Base-by-base conservation (phyloP, 1,140 invertebrate genomes). In the Drosophila pseudoobscura region DNA sequence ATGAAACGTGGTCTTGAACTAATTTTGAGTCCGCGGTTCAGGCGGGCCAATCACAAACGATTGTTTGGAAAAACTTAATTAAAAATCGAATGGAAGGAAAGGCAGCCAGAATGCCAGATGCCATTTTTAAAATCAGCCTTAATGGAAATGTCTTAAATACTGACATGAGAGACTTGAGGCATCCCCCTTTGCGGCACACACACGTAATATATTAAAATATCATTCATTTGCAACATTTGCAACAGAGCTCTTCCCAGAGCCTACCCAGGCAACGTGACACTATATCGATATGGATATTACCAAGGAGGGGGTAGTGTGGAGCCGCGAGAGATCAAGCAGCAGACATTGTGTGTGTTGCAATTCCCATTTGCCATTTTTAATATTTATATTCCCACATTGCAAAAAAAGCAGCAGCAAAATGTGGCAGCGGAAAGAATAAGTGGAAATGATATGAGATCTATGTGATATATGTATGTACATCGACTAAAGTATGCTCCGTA, bases 281-380 rank as follows among this genome's bases (percentile, higher is more conserved):
- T 44, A 61, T 62, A 66, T 39, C 15, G 29, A 70, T 54, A 75
- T 68, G 55, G 29, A 75, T 75, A 59, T 45, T 54, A 55, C 1
- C n/a, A 22, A 44, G 3, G 11, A 22, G 13, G 6, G 13, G 39
- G 9, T n/a, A n/a, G 8, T 8, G 29, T 15, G 52, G 8, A 20
- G 13, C 51, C 15, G 65, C 54, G 64, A 45, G 60, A 60, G 75
- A 78, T 69, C 63, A 78, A 66, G 75, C 60, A 63, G 44, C 63
- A 69, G 61, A 63, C 73, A 85, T 87, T 26, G 24, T 88, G 83
- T 88, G 64, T 78, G 35, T 39, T 39, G 78, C 83, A 82, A 85
- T 87, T 88, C 83, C 82, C 82, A 87, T 87, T 87, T 87, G 82
- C 78, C 82, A 87, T 87, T 83, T 84, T 78, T 71, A 83, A 83